A percentile compares a stretch with the other conserved stretches of the same genome.
Conservation (phyloP, 2,113 vertebrate species). For the Archocentrus centrarchus region DNA sequence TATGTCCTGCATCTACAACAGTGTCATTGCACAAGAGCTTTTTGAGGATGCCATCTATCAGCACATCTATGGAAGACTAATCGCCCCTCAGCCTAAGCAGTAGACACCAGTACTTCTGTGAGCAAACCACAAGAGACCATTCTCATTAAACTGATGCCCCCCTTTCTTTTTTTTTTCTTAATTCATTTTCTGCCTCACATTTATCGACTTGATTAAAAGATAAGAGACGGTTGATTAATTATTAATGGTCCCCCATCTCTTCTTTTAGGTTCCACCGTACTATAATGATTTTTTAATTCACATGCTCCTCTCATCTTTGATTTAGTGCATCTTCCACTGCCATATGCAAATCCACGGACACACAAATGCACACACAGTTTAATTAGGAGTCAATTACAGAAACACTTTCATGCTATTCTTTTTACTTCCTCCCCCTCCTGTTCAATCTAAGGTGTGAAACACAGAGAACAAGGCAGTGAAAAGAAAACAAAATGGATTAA, state of each 20-base stretch:
- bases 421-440: constrained; percentile 9
- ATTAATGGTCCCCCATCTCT: constrained; percentile 61
- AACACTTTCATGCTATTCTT: constrained; percentile 53
- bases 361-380: constrained; percentile 36
- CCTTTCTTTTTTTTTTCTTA: constrained; percentile 17
- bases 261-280: constrained; percentile 36
- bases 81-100: constrained; percentile 23
- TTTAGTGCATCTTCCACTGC: constrained; percentile 20
- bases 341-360: constrained; percentile 33
- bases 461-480: constrained; percentile 19
- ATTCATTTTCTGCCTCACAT: constrained; percentile 55
- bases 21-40: constrained; percentile 27
- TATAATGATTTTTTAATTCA: constrained; percentile 26
- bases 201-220: constrained; percentile 75
- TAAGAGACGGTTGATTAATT: constrained; percentile 65
- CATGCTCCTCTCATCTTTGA: constrained; percentile 45
- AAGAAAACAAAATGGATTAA: constrained; percentile 30
- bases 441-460: constrained; percentile 13
- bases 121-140: constrained; percentile 47
- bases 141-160: constrained; percentile 44
- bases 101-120: constrained; percentile 10
- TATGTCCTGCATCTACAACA: neutral
- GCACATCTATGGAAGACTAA: constrained; percentile 42
- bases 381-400: constrained; percentile 65
- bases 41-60: constrained; percentile 59